A percentile compares a stretch with the other conserved stretches of the same genome.
Conservation (phyloP, 1,140 invertebrate species). For the Drosophila parabipectinata region DNA sequence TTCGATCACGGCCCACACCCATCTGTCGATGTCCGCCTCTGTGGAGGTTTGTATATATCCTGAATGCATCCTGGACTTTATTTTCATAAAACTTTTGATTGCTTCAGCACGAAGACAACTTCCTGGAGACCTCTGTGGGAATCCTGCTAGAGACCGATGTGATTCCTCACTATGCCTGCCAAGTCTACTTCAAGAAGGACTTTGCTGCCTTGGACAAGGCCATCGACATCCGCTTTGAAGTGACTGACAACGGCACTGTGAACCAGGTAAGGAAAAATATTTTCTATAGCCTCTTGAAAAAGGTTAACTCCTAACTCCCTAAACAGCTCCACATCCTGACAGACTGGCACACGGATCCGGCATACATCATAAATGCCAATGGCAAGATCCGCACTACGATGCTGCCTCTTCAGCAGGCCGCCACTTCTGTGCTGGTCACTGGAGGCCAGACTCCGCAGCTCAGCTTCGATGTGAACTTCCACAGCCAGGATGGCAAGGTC, state of each 20-base stretch:
- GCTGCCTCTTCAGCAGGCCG: conserved; percentile 63
- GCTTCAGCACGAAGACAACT: conserved; percentile 86
- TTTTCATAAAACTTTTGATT: not conserved
- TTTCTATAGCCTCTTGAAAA: not conserved
- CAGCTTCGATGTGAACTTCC: conserved; percentile 68
- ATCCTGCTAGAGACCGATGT: conserved; percentile 86
- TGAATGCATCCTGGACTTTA: not conserved
- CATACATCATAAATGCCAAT: conserved; percentile 55
- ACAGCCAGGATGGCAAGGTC: conserved; percentile 51
- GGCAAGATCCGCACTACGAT: conserved; percentile 69
- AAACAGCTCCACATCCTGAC: conserved; percentile 59
- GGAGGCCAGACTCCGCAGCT: conserved; percentile 52
- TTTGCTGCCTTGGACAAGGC: conserved; percentile 87
- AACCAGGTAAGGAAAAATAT: conserved; percentile 47
- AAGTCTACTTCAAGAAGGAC: conserved; percentile 87
- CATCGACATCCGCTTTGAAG: conserved; percentile 85
- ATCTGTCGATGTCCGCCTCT: conserved; percentile 84
- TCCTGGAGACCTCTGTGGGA: conserved; percentile 86
- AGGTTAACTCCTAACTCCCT: not conserved
- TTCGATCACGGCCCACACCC: conserved; percentile 84
- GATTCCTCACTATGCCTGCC: conserved; percentile 87
- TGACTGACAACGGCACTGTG: conserved; percentile 72
- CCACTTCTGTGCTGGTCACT: conserved; percentile 58
- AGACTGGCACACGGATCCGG: conserved; percentile 66
- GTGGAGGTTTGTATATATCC: conserved; percentile 83